Evolutionary conservation across 2,113 vertebrate species (phyloP).

Genomic region (Gyps fulvus): DNA sequence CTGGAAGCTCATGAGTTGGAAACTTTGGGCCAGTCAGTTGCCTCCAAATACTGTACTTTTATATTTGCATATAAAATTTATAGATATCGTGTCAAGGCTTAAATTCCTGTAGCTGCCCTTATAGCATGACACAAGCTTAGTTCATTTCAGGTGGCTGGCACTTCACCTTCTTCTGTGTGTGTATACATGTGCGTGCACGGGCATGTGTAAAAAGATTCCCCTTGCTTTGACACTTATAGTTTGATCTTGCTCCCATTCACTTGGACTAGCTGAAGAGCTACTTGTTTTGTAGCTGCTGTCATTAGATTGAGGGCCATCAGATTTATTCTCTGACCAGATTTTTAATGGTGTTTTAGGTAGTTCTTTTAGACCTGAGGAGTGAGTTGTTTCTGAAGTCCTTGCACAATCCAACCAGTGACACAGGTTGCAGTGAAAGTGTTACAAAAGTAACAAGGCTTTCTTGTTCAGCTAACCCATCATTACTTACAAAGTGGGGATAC

Average conservation of each 20-base stretch:
- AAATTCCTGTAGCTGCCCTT: neutral
- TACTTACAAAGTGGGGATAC: neutral
- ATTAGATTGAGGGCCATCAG: neutral
- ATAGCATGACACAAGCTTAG: neutral
- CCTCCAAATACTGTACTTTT: neutral
- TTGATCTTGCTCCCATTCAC: neutral
- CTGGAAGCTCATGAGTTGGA: neutral
- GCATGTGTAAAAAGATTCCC: neutral
- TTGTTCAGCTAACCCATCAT: neutral
- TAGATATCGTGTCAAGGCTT: neutral
- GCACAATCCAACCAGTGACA: neutral
- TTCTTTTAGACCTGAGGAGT: neutral
- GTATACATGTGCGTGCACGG: rapidly evolving
- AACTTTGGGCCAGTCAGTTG: neutral
- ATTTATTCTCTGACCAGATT: neutral
- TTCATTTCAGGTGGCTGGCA: neutral
- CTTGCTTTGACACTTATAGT: neutral
- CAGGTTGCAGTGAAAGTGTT: neutral
- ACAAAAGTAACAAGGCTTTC: neutral
- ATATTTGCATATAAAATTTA: neutral
- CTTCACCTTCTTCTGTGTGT: neutral
- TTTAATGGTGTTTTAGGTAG: neutral
- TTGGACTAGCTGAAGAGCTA: neutral
- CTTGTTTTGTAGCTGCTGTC: neutral
- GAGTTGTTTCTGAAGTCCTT: neutral